Percentiles rank a stretch among this genome's conserved stretches.
These are phyloP conservation scores for Drosophila cyrtoloma DNA, from an alignment of 2,888 invertebrate species.

Conservation along the genomic window DNA sequence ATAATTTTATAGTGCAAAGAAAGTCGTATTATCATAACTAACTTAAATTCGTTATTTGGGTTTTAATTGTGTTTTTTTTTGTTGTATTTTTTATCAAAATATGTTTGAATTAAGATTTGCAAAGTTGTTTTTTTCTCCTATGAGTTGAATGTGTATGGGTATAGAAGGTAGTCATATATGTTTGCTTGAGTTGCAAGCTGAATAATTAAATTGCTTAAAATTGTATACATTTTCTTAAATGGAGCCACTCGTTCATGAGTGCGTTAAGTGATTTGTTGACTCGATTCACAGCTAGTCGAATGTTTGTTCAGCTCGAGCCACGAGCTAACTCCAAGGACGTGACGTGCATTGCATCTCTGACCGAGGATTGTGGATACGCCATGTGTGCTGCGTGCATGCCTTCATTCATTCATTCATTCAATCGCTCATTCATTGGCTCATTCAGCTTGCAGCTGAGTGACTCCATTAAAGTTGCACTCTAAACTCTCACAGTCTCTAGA, in stretches of 20 bases:
- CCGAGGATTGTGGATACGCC: constrained; percentile 36
- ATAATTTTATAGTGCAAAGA: constrained; percentile 40
- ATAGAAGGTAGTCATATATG: neutral
- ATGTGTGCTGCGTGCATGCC: constrained; percentile 42
- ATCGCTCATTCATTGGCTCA: constrained; percentile 25
- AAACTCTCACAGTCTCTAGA: constrained; percentile 17
- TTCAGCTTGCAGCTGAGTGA: constrained; percentile 46
- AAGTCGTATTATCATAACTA: neutral
- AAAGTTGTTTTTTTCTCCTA: neutral
- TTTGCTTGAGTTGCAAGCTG: neutral
- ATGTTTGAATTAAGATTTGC: neutral
- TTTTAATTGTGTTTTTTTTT: neutral
- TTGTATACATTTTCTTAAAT: neutral
- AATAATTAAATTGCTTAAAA: neutral
- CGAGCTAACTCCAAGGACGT: constrained; percentile 37
- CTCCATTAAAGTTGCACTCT: constrained; percentile 49
- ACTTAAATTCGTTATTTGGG: neutral
- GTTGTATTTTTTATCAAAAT: neutral
- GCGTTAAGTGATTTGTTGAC: constrained; percentile 27
- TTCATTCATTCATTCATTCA: constrained; percentile 28
- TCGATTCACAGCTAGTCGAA: constrained; percentile 31
- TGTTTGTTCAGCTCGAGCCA: constrained; percentile 32
- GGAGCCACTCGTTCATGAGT: neutral
- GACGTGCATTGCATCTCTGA: constrained; percentile 41
- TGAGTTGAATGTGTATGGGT: neutral